These are phyloP conservation scores for Myodes glareolus DNA, from an alignment of 2,113 vertebrate genomes.

Conservation along the genomic window DNA sequence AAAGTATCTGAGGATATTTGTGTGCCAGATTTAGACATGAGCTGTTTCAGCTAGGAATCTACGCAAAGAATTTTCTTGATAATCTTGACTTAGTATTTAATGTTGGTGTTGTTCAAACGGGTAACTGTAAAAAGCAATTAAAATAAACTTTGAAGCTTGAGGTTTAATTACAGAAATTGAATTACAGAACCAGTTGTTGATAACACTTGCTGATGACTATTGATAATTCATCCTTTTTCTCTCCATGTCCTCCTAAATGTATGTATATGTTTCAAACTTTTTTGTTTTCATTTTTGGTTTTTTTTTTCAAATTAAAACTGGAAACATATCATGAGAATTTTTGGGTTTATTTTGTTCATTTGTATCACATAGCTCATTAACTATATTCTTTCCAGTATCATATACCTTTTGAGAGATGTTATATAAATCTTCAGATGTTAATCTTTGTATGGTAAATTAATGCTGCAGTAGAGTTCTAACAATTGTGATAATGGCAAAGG, in stretches of 20 bases:
- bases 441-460: constrained; percentile 67
- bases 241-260: constrained; percentile 56
- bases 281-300: constrained; percentile 18
- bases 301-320: constrained; percentile 80
- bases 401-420: constrained; percentile 69
- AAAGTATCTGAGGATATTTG: constrained; percentile 37
- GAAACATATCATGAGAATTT: constrained; percentile 60
- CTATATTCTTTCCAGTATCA: constrained; percentile 60
- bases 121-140: constrained; percentile 65
- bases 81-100: constrained; percentile 67
- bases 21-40: constrained; percentile 45
- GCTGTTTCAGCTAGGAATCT: constrained; percentile 38
- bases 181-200: constrained; percentile 50
- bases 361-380: constrained; percentile 61
- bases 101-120: constrained; percentile 66
- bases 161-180: constrained; percentile 64
- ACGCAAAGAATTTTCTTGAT: constrained; percentile 50
- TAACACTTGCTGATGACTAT: constrained; percentile 58
- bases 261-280: constrained; percentile 74
- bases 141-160: constrained; percentile 63
- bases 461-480: constrained; percentile 56
- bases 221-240: constrained; percentile 47
- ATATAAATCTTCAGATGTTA: constrained; percentile 60
- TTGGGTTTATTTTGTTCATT: constrained; percentile 48
- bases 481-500: constrained; percentile 59